Conservation (phyloP, 2,797 vertebrate genomes). For the Urocyon cinereoargenteus region DNA sequence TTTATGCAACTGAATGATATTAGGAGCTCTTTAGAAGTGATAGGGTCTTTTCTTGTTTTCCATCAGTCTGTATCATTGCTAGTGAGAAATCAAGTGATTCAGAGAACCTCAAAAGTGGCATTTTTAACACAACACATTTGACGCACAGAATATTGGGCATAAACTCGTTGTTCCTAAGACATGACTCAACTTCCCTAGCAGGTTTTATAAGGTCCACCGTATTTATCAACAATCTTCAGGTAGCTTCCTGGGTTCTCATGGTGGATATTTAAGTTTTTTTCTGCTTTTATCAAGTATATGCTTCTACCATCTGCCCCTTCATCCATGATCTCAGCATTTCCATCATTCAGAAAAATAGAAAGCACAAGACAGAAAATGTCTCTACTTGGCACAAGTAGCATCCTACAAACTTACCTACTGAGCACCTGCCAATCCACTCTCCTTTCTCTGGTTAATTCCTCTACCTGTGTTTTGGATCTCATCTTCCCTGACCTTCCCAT, state of each 20-base stretch:
- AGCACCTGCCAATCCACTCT: not conserved
- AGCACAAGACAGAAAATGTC: not conserved
- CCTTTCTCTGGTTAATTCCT: not conserved
- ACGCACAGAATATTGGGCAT: not conserved
- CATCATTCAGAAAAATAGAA: constrained; percentile 34
- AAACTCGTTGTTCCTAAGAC: not conserved
- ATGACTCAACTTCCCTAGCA: not conserved
- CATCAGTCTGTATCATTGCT: not conserved
- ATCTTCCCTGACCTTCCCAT: not conserved
- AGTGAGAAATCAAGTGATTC: constrained; percentile 20
- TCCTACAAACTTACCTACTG: not conserved
- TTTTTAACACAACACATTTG: constrained; percentile 6
- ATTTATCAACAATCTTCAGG: not conserved
- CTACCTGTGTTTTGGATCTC: not conserved
- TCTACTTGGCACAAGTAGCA: not conserved
- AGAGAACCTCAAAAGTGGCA: not conserved
- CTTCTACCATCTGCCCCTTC: not conserved
- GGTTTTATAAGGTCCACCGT: not conserved
- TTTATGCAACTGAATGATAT: constrained; percentile 57
- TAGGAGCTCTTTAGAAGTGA: constrained; percentile 25
- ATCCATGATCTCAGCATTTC: not conserved
- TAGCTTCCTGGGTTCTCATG: not conserved
- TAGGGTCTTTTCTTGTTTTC: not conserved
- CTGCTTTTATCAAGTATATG: not conserved
- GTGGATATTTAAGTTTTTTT: not conserved